A percentile compares a stretch with the other conserved stretches of the same genome.
phyloP scores from a whole-genome alignment of 2,113 vertebrate species.

The Peromyscus leucopus region DNA sequence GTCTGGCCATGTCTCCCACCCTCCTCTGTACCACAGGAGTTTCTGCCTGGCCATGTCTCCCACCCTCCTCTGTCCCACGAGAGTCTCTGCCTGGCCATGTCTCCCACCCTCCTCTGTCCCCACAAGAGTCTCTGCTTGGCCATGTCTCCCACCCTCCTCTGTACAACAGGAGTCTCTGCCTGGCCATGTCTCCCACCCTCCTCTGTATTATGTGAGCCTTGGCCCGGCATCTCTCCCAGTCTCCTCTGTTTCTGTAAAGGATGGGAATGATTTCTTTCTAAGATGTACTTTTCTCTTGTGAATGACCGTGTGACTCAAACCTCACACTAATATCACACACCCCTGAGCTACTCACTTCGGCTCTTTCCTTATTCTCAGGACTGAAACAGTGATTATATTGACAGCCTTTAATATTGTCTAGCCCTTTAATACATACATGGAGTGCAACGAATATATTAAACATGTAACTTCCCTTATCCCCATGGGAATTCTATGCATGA shows the following conservation, averaged over 20 bases:
- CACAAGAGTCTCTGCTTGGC: rapidly evolving
- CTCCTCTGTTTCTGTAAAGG: neutral
- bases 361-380: neutral
- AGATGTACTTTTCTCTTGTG: neutral
- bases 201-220: neutral
- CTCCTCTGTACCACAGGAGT: rapidly evolving
- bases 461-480: neutral
- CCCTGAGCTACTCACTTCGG: neutral
- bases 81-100: neutral
- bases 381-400: neutral
- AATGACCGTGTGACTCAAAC: neutral
- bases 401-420: neutral
- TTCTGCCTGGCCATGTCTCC: neutral
- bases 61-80: neutral
- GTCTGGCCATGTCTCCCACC: neutral
- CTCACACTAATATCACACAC: neutral
- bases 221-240: rapidly evolving
- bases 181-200: neutral
- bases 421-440: neutral
- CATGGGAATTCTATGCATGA: neutral
- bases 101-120: neutral
- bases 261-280: neutral
- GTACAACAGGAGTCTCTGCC: rapidly evolving
- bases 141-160: neutral
- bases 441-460: neutral